phyloP scores from a whole-genome alignment of 2,113 vertebrate species.

The Sorex araneus region DNA sequence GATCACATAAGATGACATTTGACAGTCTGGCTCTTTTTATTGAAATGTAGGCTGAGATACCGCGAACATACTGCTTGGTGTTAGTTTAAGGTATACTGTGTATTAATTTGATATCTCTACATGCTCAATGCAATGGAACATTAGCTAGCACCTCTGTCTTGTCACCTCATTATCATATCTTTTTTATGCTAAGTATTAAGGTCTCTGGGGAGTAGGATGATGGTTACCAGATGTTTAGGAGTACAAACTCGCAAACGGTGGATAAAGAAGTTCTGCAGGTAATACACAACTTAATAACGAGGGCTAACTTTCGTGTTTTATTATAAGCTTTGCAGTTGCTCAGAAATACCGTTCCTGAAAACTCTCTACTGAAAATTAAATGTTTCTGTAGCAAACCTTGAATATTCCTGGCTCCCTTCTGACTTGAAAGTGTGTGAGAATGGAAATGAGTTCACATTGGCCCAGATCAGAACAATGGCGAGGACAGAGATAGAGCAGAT shows the following conservation, averaged over 20 bases:
- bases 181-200: neutral
- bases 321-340: neutral
- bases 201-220: neutral
- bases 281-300: neutral
- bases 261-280: neutral
- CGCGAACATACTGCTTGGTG: neutral
- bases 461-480: neutral
- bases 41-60: neutral
- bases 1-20: neutral
- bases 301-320: neutral
- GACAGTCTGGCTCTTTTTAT: neutral
- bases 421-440: constrained; percentile 34
- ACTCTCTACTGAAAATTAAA: neutral
- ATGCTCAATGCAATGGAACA: neutral
- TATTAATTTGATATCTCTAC: neutral
- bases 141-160: neutral
- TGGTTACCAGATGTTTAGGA: neutral
- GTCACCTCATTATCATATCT: neutral
- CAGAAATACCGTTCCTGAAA: constrained; percentile 27
- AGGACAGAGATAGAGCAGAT: neutral
- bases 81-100: neutral
- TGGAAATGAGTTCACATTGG: constrained; percentile 13
- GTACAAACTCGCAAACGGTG: neutral
- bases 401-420: constrained; percentile 1
- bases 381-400: constrained; percentile 18